Base-by-base conservation (phyloP, 2,888 invertebrate genomes). In the Pyrrhosoma nymphula region DNA sequence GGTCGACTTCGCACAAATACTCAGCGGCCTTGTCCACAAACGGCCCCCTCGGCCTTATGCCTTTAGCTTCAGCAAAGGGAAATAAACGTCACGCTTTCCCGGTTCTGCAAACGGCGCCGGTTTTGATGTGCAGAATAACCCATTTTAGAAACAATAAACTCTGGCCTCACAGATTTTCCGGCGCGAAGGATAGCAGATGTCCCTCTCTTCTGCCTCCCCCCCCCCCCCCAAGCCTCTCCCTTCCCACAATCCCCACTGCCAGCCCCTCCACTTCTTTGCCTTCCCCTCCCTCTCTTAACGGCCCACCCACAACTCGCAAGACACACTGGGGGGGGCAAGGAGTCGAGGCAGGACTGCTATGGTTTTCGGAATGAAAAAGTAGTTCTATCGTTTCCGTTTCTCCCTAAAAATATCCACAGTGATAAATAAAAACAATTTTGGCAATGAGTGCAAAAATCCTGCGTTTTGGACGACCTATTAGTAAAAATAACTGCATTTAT, bases 111-210 rank as follows among this genome's bases (percentile, higher is more conserved):
- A 69, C 1, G 69, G 30, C 82, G 30, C 12, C 14, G 16, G 82
- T 82, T 82, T 82, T 35, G 82, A 82, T 82, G 82, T n/a, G 82
- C 82, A 35, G 82, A 82, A 82, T 82, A 82, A 82, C 82, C 82
- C 35, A 35, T 82, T 82, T 82, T 35, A 82, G 35, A 82, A 82
- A 82, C 82, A 82, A 82, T 82, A 82, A 82, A 82, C 82, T 82
- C 16, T 0, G 82, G 12, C 12, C 82, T 23, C 23, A 82, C 82
- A 82, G 82, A 82, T 82, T 82, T 82, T 35, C 10, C 35, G 82
- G 82, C 18, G 16, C 30, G 82, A 35, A 16, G 82, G 82, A 35
- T 26, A 26, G 82, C 82, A 82, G 82, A 82, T 82, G 82, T 35
- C 35, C 35, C 82, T n/a, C 12, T 69, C 69, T 82, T n/a, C n/a